Evolutionary conservation across 2,888 invertebrate genomes (phyloP), one percentile per base, ranked within the genome.

Genomic region (Xylophagus ater): DNA sequence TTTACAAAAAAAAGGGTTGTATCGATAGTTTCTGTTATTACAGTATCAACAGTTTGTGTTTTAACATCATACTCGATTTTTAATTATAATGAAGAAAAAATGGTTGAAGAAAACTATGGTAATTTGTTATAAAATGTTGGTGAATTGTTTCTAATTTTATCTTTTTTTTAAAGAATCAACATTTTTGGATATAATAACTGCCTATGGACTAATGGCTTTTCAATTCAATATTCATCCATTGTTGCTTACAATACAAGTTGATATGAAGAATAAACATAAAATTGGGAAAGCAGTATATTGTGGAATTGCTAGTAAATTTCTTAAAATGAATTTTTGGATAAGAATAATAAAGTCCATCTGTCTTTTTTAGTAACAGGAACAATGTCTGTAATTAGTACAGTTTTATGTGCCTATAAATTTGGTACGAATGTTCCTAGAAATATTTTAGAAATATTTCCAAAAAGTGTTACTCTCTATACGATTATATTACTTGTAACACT

Each of bases 221-320:
- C 80, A 80, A 63, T 85, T 84, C 51, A 85, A 87, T 56, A 78
- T 87, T 40, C 85, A 86, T 64, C 85, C 86, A 2, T 77, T 81
- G 54, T 71, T 93, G 53, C 73, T 92, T 47, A 92, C 90, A 0
- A 78, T 93, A 34, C 92, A 92, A 67, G 83, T 89, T 46, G 92
- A 93, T 59, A 93, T 93, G 92, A 74, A 73, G 45, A 73, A 82
- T 45, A 82, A 84, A 47, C 65, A 70, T 2, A 74, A 81, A 51
- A 78, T 92, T 46, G 73, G 78, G 48, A 68, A 69, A 51, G 84
- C 87, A 0, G 76, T 88, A 1, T 51, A 81, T 2, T 66, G 73
- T 8, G 84, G 81, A 8, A 87, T 86, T 58, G 51, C 70, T 21
- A 67, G 81, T 81, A 60, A 62, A 67, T 59, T 31, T 2, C 21